Conservation (phyloP, 2,888 invertebrate species). For the Leptarthrus brevirostris region DNA sequence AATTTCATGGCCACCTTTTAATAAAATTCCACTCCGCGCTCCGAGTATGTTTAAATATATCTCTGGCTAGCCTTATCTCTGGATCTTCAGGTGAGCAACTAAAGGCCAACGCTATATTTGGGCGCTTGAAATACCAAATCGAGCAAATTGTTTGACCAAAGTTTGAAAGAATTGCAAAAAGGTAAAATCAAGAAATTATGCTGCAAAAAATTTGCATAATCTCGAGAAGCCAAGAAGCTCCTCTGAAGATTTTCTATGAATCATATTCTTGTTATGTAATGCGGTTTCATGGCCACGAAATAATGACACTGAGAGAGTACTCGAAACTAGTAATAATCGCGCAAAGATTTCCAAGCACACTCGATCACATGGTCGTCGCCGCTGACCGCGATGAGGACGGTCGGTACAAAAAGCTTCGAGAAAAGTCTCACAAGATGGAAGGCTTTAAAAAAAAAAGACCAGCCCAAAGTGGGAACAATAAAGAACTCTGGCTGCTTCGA, state of each 20-base stretch:
- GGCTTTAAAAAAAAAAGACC: conserved; percentile 18
- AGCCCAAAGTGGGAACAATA: conserved; percentile 11
- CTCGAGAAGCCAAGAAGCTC: conserved; percentile 4
- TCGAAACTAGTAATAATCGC: conserved; percentile 39
- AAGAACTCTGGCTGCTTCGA: background rate
- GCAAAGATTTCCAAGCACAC: conserved; percentile 38
- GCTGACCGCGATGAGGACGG: conserved; percentile 22
- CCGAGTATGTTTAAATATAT: too few relatives aligned
- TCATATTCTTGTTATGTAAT: conserved; percentile 49
- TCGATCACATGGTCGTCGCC: conserved; percentile 32
- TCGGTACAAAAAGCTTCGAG: conserved; percentile 1
- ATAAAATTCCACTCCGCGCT: too few relatives aligned
- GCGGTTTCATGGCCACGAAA: conserved; percentile 41
- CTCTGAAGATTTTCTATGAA: conserved; percentile 43
- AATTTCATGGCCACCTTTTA: too few relatives aligned
- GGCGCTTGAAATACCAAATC: conserved; percentile 1
- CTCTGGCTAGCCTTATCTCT: background rate
- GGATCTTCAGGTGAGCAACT: conserved; percentile 2
- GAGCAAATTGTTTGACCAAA: too few relatives aligned
- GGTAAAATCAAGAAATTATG: conserved; percentile 22
- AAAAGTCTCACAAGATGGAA: conserved; percentile 10
- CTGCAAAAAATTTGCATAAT: conserved; percentile 35
- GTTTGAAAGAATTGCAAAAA: conserved; percentile 5
- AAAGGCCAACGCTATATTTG: conserved; percentile 36
- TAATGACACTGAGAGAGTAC: conserved; percentile 23